Percentiles rank a stretch among this genome's conserved stretches.
Evolutionary conservation across 2,113 vertebrate species (phyloP).

Genomic region (Anoplopoma fimbria): DNA sequence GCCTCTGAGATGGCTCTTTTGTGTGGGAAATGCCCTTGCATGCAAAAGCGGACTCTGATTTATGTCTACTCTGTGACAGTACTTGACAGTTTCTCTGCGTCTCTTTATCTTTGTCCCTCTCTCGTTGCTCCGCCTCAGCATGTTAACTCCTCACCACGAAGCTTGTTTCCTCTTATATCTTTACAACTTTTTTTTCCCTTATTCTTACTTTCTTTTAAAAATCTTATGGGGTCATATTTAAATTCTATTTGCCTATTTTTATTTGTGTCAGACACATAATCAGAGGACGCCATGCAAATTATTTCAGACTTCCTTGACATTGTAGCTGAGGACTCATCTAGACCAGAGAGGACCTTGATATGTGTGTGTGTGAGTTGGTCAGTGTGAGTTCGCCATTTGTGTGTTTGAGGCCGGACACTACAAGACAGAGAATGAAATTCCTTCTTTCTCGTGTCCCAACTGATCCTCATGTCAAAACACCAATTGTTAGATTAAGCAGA

Average conservation of each 20-base stretch:
- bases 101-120: neutral
- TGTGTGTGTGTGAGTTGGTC: neutral
- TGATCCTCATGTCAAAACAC: conserved; percentile 40
- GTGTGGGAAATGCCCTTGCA: conserved; percentile 48
- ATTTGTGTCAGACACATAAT: conserved; percentile 23
- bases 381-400: too few relatives aligned
- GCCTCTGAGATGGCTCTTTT: conserved; percentile 57
- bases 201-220: neutral
- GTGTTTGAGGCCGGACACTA: neutral
- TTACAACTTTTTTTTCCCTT: neutral
- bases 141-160: conserved; percentile 17
- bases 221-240: neutral
- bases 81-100: conserved; percentile 27
- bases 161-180: conserved; percentile 13
- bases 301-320: conserved; percentile 38
- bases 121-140: conserved; percentile 18
- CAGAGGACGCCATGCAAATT: conserved; percentile 2
- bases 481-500: conserved; percentile 45
- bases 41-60: conserved; percentile 59
- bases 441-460: conserved; percentile 34
- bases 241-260: conserved; percentile 9
- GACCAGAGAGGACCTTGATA: conserved; percentile 28
- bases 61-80: conserved; percentile 38
- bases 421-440: conserved; percentile 25
- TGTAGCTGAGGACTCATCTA: conserved; percentile 24